These are phyloP conservation scores for Empidonax alnorum DNA, from an alignment of 2,113 vertebrate species.

Conservation along the genomic window DNA sequence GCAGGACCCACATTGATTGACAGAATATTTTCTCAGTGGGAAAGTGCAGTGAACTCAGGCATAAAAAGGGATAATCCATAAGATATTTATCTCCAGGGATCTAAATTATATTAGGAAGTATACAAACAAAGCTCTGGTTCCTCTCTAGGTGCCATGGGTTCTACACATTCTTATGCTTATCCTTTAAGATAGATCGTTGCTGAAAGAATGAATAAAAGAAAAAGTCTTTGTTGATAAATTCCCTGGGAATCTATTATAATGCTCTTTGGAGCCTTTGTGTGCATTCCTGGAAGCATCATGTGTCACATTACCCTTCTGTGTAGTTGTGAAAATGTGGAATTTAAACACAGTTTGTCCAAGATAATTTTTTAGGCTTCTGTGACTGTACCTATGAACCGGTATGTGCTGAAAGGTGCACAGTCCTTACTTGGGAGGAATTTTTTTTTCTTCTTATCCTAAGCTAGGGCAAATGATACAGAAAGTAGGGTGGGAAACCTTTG, in stretches of 20 bases:
- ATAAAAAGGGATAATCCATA: constrained; percentile 41
- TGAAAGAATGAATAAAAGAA: neutral
- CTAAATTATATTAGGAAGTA: constrained; percentile 37
- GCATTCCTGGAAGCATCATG: neutral
- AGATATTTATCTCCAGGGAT: constrained; percentile 19
- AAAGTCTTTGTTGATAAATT: neutral
- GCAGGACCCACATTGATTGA: constrained; percentile 5
- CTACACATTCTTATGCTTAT: neutral
- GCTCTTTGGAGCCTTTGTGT: neutral
- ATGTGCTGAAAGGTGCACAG: neutral
- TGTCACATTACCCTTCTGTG: neutral
- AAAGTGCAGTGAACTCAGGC: constrained; percentile 19
- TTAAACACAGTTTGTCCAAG: neutral
- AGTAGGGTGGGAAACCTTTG: neutral
- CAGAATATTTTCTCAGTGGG: constrained; percentile 49
- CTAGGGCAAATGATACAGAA: neutral
- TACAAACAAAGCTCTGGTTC: constrained; percentile 39
- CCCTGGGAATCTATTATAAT: neutral
- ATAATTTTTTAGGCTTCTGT: neutral
- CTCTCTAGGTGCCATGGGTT: neutral
- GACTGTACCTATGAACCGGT: neutral
- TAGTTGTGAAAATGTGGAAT: neutral
- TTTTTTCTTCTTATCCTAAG: neutral
- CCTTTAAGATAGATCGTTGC: neutral
- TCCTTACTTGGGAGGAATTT: neutral